A percentile compares a stretch with the other conserved stretches of the same genome.
These are phyloP conservation scores for Stichopus horrens DNA, from an alignment of 53 echinoderm and acorn worm species.

Conservation along the genomic window DNA sequence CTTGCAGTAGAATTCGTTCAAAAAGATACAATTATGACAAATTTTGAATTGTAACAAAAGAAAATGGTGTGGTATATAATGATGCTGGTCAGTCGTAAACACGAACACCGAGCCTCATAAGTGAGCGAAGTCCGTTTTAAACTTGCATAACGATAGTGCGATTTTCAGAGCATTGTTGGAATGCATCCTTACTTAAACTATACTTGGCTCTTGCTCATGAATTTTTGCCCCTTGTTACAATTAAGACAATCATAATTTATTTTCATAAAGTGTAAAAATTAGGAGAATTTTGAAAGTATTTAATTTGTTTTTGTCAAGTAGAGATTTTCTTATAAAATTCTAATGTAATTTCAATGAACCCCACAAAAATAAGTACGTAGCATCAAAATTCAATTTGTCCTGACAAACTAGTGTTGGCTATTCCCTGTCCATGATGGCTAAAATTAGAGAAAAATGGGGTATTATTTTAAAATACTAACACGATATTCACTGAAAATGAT, in stretches of 20 bases:
- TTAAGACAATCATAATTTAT: not conserved
- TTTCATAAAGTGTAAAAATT: not conserved
- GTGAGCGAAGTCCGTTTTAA: not conserved
- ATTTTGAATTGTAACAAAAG: no score
- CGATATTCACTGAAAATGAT: not conserved
- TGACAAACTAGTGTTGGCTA: not conserved
- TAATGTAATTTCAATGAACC: not conserved
- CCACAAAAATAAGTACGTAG: not conserved
- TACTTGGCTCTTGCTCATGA: not conserved
- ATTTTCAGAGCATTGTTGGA: not conserved
- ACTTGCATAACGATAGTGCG: not conserved
- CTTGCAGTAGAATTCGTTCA: no score
- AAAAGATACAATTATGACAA: no score
- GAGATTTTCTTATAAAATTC: not conserved
- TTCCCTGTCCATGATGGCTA: not conserved
- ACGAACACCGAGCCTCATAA: no score
- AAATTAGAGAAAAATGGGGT: not conserved
- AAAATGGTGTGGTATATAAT: no score
- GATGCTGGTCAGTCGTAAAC: no score
- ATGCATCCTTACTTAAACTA: not conserved
- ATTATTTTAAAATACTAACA: constrained; percentile 23
- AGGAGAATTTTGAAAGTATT: not conserved
- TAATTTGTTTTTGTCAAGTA: constrained; percentile 1
- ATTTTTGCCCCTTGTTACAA: not conserved
- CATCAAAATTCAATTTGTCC: not conserved